phyloP scores from a whole-genome alignment of 2,797 vertebrate species.

The Ctenopoma kingsleyae region DNA sequence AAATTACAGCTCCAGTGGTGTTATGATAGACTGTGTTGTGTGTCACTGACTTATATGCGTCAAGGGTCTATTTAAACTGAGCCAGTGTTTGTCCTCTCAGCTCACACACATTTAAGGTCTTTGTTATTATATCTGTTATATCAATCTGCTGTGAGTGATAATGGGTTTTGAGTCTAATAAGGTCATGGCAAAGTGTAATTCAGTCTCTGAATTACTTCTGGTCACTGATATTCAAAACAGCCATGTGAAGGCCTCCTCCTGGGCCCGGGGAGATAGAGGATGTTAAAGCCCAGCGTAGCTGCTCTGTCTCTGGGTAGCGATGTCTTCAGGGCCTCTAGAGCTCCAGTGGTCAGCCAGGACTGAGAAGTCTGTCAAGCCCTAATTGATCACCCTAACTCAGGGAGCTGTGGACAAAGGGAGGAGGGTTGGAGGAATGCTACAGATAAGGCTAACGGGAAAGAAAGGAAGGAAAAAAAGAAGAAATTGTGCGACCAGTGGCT shows the following conservation, averaged over 20 bases:
- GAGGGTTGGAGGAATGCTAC: constrained; percentile 48
- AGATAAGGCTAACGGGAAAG: constrained; percentile 64
- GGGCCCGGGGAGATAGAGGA: constrained; percentile 58
- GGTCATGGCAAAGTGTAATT: constrained; percentile 64
- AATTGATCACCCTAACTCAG: constrained; percentile 90
- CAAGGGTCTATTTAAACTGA: constrained; percentile 55
- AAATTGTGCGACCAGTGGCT: constrained; percentile 67
- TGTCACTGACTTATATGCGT: constrained; percentile 52
- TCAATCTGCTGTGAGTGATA: constrained; percentile 59
- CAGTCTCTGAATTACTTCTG: constrained; percentile 52
- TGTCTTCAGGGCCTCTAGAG: constrained; percentile 82
- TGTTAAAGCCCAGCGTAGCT: constrained; percentile 75
- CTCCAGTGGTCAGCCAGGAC: constrained; percentile 85
- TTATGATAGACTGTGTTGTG: constrained; percentile 41
- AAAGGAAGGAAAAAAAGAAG: constrained; percentile 32
- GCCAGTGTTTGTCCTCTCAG: constrained; percentile 27
- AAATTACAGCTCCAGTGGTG: constrained; percentile 47
- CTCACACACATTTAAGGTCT: constrained; percentile 29
- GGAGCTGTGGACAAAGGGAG: constrained; percentile 52
- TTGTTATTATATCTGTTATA: constrained; percentile 58
- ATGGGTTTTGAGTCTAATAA: constrained; percentile 49
- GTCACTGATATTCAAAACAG: constrained; percentile 77
- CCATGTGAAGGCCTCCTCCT: constrained; percentile 62
- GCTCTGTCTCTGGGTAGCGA: constrained; percentile 82
- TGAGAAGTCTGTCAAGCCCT: constrained; percentile 86